Evolutionary conservation across 2,113 vertebrate genomes (phyloP).

Genomic region (Sebastes schlegelii): DNA sequence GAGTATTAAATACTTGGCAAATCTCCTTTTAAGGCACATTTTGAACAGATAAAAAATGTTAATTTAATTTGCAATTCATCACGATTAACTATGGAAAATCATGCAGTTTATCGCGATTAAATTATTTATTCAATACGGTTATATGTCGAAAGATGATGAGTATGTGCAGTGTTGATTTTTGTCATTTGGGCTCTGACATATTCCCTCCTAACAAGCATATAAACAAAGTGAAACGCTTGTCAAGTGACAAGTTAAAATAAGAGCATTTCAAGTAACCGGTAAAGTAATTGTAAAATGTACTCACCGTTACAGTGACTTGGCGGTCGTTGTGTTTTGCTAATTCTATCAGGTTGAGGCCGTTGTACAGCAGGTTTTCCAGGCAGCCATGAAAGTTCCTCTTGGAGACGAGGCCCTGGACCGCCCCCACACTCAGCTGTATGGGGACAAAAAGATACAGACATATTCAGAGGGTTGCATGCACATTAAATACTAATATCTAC

Average conservation of each 20-base stretch:
- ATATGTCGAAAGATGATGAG: neutral
- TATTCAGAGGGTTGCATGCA: neutral
- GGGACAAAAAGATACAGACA: neutral
- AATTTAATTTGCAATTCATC: too few relatives aligned
- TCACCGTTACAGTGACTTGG: slow-evolving; percentile 86
- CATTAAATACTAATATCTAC: neutral
- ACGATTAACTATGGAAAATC: too few relatives aligned
- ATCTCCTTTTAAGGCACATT: too few relatives aligned
- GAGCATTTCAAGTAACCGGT: neutral
- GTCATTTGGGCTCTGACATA: neutral
- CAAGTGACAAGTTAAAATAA: neutral
- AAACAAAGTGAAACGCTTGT: neutral
- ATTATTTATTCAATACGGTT: neutral
- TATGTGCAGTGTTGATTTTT: neutral
- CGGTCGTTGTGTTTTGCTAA: slow-evolving; percentile 80
- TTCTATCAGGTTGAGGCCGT: slow-evolving; percentile 89
- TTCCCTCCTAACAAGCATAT: too few relatives aligned
- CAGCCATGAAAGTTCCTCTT: slow-evolving; percentile 91
- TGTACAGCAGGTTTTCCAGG: slow-evolving; percentile 93
- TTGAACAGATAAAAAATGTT: too few relatives aligned
- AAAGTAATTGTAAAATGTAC: slow-evolving; percentile 41
- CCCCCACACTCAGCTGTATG: slow-evolving; percentile 91
- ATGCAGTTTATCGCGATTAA: too few relatives aligned
- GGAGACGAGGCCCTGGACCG: slow-evolving; percentile 79
- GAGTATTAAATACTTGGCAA: too few relatives aligned